phyloP scores from a whole-genome alignment of 2,797 vertebrate genomes.

The Rhinophrynus dorsalis region DNA sequence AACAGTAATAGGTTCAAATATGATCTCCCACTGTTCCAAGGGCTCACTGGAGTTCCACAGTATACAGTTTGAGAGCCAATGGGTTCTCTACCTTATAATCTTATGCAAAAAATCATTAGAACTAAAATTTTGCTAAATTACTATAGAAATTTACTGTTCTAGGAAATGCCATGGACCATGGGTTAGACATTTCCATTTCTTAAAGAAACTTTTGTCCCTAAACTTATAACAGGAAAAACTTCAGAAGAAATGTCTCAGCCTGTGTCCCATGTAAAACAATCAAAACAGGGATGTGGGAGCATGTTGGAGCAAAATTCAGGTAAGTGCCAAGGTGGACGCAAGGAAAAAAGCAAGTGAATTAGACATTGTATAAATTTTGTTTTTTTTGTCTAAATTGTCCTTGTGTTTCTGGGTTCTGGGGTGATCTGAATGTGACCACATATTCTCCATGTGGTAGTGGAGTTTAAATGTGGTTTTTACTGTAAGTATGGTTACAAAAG shows the following conservation, averaged over 20 bases:
- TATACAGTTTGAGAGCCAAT: too few species aligned
- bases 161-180: constrained; percentile 71
- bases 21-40: too few species aligned
- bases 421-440: too few species aligned
- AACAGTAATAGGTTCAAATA: too few species aligned
- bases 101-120: neutral
- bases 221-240: constrained; percentile 84
- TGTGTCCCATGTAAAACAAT: constrained; percentile 83
- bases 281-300: constrained; percentile 84
- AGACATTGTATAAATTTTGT: neutral
- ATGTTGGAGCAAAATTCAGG: constrained; percentile 75
- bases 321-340: constrained; percentile 70
- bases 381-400: too few species aligned
- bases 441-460: too few species aligned
- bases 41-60: too few species aligned
- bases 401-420: too few species aligned
- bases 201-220: constrained; percentile 66
- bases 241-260: constrained; percentile 83
- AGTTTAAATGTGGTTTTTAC: too few species aligned
- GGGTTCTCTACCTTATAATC: too few species aligned
- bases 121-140: neutral
- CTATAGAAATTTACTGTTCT: constrained; percentile 67
- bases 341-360: constrained; percentile 62
- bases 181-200: constrained; percentile 82
- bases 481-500: too few species aligned